phyloP scores from a whole-genome alignment of 2,797 vertebrate species.

The Poecile montanus region DNA sequence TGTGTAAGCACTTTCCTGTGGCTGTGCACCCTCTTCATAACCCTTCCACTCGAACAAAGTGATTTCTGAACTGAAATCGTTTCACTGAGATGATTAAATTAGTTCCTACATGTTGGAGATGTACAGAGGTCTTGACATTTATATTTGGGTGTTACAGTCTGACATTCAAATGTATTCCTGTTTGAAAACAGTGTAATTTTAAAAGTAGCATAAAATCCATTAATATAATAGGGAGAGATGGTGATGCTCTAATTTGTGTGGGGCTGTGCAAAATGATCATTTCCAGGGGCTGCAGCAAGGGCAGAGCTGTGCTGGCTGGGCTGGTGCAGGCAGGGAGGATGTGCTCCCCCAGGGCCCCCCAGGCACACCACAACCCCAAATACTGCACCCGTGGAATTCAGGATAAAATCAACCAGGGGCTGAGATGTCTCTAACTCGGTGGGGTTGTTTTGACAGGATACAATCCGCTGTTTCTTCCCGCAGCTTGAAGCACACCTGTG shows the following conservation, averaged over 20 bases:
- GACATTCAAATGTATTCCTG: constrained; percentile 60
- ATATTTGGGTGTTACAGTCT: constrained; percentile 57
- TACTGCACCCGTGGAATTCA: background rate
- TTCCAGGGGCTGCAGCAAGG: background rate
- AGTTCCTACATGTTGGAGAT: constrained; percentile 46
- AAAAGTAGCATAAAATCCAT: constrained; percentile 54
- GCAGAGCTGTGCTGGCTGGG: background rate
- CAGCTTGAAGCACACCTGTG: background rate
- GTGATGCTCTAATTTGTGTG: background rate
- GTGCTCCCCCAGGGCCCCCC: background rate
- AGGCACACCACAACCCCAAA: background rate
- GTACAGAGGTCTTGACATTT: constrained; percentile 68
- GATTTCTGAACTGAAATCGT: constrained; percentile 59
- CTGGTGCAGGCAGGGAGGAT: background rate
- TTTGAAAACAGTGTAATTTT: constrained; percentile 63
- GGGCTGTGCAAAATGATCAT: background rate
- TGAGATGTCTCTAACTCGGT: background rate
- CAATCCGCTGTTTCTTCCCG: background rate
- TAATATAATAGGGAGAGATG: constrained; percentile 27
- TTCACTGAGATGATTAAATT: constrained; percentile 69
- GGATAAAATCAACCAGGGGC: background rate
- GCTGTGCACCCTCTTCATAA: constrained; percentile 31
- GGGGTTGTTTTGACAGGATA: background rate
- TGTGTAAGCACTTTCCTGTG: background rate
- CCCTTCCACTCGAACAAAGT: constrained; percentile 53